Conservation (phyloP, 2,797 vertebrate genomes). For the Parauchenoglanis ngamensis region DNA sequence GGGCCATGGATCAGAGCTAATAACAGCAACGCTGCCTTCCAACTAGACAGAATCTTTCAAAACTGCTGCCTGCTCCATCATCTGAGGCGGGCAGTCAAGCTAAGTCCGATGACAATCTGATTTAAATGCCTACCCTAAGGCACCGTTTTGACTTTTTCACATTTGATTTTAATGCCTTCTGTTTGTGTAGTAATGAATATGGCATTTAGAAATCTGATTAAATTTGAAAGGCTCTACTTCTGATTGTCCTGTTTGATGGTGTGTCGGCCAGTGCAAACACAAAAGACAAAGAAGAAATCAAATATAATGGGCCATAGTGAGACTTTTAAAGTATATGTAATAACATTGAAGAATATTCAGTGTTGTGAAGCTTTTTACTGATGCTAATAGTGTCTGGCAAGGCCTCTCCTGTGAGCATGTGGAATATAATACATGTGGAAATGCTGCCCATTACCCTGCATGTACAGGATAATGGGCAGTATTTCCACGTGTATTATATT, state of each 20-base stretch:
- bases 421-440: neutral
- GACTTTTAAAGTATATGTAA: neutral
- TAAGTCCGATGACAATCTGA: neutral
- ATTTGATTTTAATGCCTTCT: conserved; percentile 18
- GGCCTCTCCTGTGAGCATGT: neutral
- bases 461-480: neutral
- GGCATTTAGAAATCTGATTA: conserved; percentile 40
- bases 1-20: conserved; percentile 49
- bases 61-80: conserved; percentile 29
- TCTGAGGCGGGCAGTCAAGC: conserved; percentile 3
- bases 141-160: neutral
- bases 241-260: conserved; percentile 16
- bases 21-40: conserved; percentile 34
- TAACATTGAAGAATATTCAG: neutral
- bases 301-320: neutral
- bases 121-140: conserved; percentile 12
- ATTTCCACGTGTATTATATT: conserved; percentile 18
- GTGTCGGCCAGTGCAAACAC: neutral
- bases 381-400: neutral
- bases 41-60: conserved; percentile 34
- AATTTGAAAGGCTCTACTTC: conserved; percentile 22
- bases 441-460: neutral
- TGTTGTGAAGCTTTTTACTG: conserved; percentile 10
- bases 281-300: conserved; percentile 25
- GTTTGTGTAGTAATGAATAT: conserved; percentile 23